Evolutionary conservation across 1,140 invertebrate species (phyloP).

Genomic region (Vanessa atalanta): DNA sequence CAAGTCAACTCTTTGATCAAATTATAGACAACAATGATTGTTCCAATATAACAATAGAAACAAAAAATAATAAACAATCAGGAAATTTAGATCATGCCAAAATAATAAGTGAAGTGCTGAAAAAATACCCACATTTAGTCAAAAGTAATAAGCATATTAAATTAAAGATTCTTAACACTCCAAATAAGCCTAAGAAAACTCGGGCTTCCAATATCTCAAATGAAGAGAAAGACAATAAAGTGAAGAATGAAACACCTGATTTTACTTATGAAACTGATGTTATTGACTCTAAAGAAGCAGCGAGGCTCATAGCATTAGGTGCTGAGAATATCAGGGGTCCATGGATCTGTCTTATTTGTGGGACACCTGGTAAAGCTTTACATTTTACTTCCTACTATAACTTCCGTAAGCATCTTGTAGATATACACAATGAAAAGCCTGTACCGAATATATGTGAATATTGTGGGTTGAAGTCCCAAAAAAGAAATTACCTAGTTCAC

Average conservation of each 20-base stretch:
- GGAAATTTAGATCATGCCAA: slow-evolving; percentile 88
- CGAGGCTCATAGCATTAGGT: slow-evolving; percentile 76
- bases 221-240: slow-evolving; percentile 50
- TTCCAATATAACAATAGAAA: slow-evolving; percentile 68
- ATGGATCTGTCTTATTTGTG: slow-evolving; percentile 86
- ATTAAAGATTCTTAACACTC: slow-evolving; percentile 87
- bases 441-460: slow-evolving; percentile 90
- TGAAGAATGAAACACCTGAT: slow-evolving; percentile 54
- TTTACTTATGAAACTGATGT: slow-evolving; percentile 76
- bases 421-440: slow-evolving; percentile 90
- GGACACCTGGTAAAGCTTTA: slow-evolving; percentile 83
- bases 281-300: slow-evolving; percentile 73
- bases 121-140: slow-evolving; percentile 92
- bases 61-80: slow-evolving; percentile 57
- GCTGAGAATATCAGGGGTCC: slow-evolving; percentile 83
- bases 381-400: slow-evolving; percentile 89
- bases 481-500: slow-evolving; percentile 88
- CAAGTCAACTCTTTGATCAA: slow-evolving; percentile 74
- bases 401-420: slow-evolving; percentile 90
- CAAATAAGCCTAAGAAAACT: slow-evolving; percentile 52
- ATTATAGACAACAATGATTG: slow-evolving; percentile 59
- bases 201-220: slow-evolving; percentile 41
- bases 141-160: slow-evolving; percentile 93
- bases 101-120: slow-evolving; percentile 92
- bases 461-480: slow-evolving; percentile 89